Percentiles rank a stretch among this genome's conserved stretches.
Conservation (phyloP, 1,140 invertebrate genomes). For the Andricus grossulariae region DNA sequence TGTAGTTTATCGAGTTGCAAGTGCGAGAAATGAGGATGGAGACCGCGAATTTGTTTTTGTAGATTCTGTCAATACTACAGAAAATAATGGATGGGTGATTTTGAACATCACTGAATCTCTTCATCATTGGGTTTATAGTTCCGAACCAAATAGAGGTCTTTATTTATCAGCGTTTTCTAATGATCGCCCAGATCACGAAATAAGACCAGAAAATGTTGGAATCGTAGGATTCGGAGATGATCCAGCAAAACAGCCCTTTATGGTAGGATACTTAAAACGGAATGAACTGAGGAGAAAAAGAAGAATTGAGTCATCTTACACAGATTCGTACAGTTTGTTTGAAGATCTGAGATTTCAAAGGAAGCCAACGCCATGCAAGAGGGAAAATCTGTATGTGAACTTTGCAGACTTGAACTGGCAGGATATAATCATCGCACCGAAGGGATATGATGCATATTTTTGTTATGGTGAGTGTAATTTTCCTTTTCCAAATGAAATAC, state of each 20-base stretch:
- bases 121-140: conserved; percentile 82
- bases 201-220: background rate
- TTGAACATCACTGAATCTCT: conserved; percentile 85
- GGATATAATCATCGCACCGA: background rate
- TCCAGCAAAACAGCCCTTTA: background rate
- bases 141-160: conserved; percentile 85
- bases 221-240: background rate
- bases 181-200: conserved; percentile 78
- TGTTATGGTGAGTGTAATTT: background rate
- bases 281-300: too few species aligned
- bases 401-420: background rate
- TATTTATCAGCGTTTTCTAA: conserved; percentile 82
- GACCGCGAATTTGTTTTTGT: conserved; percentile 20
- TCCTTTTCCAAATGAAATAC: background rate
- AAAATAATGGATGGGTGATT: conserved; percentile 84
- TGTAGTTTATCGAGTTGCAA: conserved; percentile 41
- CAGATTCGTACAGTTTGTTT: too few species aligned
- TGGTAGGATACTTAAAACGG: background rate
- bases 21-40: background rate
- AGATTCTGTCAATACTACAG: conserved; percentile 67
- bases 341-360: too few species aligned
- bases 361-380: background rate
- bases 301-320: too few species aligned
- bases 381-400: background rate
- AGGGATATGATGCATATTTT: background rate